Evolutionary conservation across 2,113 vertebrate species (phyloP).

Genomic region (Semnornis frantzii): DNA sequence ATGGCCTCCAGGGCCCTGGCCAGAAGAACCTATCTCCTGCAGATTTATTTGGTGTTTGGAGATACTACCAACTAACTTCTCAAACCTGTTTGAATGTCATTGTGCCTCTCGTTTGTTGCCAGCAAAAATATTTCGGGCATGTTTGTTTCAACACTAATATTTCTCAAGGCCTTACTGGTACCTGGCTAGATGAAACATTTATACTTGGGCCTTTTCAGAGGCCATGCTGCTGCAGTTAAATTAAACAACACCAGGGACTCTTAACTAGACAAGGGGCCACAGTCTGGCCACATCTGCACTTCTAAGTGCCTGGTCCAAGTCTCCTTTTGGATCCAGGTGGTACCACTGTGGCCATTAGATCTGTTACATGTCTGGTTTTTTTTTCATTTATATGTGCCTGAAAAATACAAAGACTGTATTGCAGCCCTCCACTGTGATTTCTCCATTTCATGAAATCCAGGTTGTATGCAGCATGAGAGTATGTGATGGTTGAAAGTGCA

Average conservation of each 20-base stretch:
- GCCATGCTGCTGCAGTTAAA: not conserved
- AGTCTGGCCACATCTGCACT: not conserved
- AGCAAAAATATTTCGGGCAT: constrained; percentile 53
- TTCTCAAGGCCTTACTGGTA: constrained; percentile 37
- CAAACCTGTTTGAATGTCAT: not conserved
- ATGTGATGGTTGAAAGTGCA: not conserved
- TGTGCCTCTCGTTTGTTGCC: constrained; percentile 27
- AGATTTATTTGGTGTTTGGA: constrained; percentile 62
- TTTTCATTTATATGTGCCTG: not conserved
- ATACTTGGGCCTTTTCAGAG: not conserved
- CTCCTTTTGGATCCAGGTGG: not conserved
- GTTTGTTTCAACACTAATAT: constrained; percentile 44
- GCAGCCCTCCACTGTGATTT: not conserved
- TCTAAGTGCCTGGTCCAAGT: not conserved
- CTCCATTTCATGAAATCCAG: not conserved
- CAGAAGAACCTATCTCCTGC: constrained; percentile 56
- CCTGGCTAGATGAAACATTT: not conserved
- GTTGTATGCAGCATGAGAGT: accelerated
- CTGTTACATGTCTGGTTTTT: not conserved
- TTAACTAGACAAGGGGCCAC: not conserved
- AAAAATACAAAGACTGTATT: not conserved
- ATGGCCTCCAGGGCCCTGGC: constrained; percentile 22
- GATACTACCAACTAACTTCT: constrained; percentile 54
- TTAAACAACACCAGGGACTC: not conserved
- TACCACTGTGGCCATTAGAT: not conserved